Base-by-base conservation (phyloP, 1,140 invertebrate genomes). In the Achatina immaculata region DNA sequence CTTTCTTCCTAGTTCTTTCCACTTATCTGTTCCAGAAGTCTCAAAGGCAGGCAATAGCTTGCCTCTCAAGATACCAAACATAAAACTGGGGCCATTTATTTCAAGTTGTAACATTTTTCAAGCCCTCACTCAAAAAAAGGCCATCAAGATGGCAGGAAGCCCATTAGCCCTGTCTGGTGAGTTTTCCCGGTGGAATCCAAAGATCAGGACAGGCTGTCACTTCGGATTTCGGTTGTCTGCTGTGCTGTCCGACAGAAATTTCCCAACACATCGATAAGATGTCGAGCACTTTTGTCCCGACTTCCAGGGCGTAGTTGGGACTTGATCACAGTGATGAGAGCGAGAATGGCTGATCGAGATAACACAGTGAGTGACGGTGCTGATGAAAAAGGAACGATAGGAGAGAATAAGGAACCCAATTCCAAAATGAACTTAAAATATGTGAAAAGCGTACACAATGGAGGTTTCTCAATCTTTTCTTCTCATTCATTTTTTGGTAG, bases 111-210 rank as follows among this genome's bases (percentile, higher is more conserved):
- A 43, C 71, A 51, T 31, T 48, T 73, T 73, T 34, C 9, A 48
- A 4, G 31, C 48, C 28, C 36, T 28, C 42, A 16, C 38, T n/a
- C 28, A 28, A 11, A 73, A 48, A 48, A 73, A n/a, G 40, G 43
- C 28, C n/a, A 28, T 45, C 71, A 73, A 48, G 43, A 40, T 73
- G 71, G 71, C 71, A 48, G 71, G 43, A 45, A 43, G 28, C 38
- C 62, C 71, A 73, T 73, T 73, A 73, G 71, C 71, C 40, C 48
- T 40, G 71, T 45, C 71, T 43, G 71, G 71, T 43, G 43, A 73
- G 36, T 24, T 40, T 36, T 48, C 42, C 71, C 71, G 21, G 38
- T 51, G 43, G 42, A 45, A 51, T 40, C 71, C 43, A 73, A 7
- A 51, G 71, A 73, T 73, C 71, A 73, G 9, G 71, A 34, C 43